Conservation (phyloP, 2,797 vertebrate species). For the Anguilla pacifica region DNA sequence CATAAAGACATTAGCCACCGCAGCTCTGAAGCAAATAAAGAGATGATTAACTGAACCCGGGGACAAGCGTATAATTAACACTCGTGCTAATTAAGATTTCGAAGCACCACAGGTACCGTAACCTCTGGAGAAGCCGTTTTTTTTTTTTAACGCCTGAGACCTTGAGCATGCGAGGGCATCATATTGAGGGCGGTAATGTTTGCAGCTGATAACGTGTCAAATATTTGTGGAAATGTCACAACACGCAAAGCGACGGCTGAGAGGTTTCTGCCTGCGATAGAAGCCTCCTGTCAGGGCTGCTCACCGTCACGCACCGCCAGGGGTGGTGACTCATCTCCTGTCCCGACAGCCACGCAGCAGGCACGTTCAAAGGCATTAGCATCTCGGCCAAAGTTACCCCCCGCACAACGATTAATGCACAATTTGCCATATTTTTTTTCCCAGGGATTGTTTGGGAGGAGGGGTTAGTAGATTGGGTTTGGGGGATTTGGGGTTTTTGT, state of each 20-base stretch:
- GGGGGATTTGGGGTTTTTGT: background rate
- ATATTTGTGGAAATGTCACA: constrained; percentile 51
- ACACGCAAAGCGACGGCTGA: constrained; percentile 33
- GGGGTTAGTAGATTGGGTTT: background rate
- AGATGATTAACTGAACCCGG: constrained; percentile 9
- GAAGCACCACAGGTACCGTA: constrained; percentile 1
- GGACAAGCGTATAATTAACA: background rate
- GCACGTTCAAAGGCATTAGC: background rate
- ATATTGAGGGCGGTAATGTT: constrained; percentile 19
- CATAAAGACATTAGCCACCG: background rate
- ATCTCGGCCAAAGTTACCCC: background rate
- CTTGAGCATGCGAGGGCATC: background rate
- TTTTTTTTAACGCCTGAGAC: background rate
- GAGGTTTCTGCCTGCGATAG: constrained; percentile 23
- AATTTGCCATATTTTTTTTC: background rate
- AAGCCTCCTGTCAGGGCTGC: constrained; percentile 38
- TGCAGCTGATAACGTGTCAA: constrained; percentile 45
- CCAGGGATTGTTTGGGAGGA: no score
- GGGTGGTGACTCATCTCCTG: constrained; percentile 33
- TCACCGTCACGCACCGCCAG: constrained; percentile 34
- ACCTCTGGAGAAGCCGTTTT: background rate
- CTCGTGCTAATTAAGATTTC: constrained; percentile 14
- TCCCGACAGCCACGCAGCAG: background rate
- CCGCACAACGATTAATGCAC: background rate
- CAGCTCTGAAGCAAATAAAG: background rate